A percentile compares a stretch with the other conserved stretches of the same genome.
phyloP scores from a whole-genome alignment of 1,140 invertebrate genomes.

The Penaeus chinensis region DNA sequence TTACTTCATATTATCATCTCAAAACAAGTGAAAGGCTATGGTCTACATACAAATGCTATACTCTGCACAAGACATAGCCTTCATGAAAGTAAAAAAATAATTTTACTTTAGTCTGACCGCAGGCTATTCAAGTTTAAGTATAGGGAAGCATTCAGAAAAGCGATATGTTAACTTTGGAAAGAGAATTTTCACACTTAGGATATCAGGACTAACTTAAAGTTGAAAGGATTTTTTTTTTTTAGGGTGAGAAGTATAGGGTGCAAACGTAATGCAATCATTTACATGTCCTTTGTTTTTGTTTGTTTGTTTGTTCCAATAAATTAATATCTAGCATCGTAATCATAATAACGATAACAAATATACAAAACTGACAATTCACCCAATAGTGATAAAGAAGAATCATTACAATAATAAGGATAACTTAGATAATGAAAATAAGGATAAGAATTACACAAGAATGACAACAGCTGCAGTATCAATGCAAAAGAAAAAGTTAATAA shows the following conservation, averaged over 20 bases:
- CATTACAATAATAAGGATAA: conserved; percentile 1
- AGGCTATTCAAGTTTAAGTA: no score
- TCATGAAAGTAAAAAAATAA: no score
- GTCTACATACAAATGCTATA: no score
- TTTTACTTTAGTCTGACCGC: no score
- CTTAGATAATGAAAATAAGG: not conserved
- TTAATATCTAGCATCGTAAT: not conserved
- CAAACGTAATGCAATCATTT: no score
- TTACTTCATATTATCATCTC: no score
- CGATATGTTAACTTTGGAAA: no score
- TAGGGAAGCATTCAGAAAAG: no score
- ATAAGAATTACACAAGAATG: not conserved
- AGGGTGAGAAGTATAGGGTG: not conserved
- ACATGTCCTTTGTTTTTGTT: not conserved
- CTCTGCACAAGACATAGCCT: no score
- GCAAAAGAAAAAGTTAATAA: not conserved
- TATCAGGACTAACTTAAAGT: not conserved
- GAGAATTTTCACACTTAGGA: not conserved
- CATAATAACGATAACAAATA: not conserved
- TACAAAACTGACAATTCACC: not conserved
- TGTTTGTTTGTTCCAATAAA: not conserved
- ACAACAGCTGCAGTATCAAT: not conserved
- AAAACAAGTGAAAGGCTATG: no score
- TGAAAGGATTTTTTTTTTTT: not conserved
- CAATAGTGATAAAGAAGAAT: not conserved